Conservation (phyloP, 2,888 invertebrate species). For the Pimpla rufipes region DNA sequence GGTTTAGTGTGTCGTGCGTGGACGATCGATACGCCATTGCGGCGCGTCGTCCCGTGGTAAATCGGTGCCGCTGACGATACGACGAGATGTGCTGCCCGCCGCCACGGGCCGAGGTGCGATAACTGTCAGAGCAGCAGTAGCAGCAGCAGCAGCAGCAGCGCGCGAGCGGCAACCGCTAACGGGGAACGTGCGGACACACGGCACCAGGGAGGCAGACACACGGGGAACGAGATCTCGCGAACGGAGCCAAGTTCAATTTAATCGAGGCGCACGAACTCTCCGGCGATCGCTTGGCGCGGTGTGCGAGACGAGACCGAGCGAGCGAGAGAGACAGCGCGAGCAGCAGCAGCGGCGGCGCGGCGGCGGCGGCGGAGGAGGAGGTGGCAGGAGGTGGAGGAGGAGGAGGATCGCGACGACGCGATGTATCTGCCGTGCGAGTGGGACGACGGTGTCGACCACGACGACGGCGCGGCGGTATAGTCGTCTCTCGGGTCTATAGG, state of each 20-base stretch:
- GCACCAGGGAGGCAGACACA: too few species aligned
- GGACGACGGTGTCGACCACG: slow-evolving; percentile 42
- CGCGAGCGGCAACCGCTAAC: too few species aligned
- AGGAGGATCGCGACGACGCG: slow-evolving; percentile 21
- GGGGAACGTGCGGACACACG: background rate
- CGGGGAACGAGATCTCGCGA: slow-evolving; percentile 6
- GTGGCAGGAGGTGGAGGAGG: too few species aligned
- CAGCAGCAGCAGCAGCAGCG: slow-evolving; percentile 3
- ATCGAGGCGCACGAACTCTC: slow-evolving; percentile 35
- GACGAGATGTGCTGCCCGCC: too few species aligned
- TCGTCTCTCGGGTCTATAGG: background rate
- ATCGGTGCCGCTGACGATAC: slow-evolving; percentile 70
- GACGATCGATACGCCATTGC: slow-evolving; percentile 84
- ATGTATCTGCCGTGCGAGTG: slow-evolving; percentile 65
- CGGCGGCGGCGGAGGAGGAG: background rate
- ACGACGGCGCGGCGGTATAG: slow-evolving; percentile 31
- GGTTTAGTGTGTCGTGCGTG: slow-evolving; percentile 77
- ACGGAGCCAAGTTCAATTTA: slow-evolving; percentile 60
- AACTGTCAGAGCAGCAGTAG: slow-evolving; percentile 63
- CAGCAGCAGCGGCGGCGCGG: slow-evolving; percentile 49
- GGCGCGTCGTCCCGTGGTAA: slow-evolving; percentile 80
- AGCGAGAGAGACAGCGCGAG: slow-evolving; percentile 67
- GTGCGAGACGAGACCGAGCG: too few species aligned
- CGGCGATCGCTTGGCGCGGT: background rate
- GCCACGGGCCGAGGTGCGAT: slow-evolving; percentile 46